Conservation (phyloP, 2,113 vertebrate species). For the Oostethus manadensis region DNA sequence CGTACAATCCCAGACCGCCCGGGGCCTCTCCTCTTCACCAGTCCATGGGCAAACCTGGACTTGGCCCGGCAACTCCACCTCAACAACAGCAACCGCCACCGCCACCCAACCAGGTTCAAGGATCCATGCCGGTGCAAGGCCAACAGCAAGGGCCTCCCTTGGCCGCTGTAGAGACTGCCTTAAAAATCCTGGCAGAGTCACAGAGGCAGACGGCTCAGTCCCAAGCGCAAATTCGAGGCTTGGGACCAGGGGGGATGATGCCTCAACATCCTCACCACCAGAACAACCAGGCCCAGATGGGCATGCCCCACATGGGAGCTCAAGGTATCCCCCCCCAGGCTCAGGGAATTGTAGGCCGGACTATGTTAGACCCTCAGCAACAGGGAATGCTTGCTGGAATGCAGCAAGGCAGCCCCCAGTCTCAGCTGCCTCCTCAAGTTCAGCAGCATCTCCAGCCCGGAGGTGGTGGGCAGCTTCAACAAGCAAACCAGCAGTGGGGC, state of each 20-base stretch:
- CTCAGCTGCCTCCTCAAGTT: slow-evolving; percentile 72
- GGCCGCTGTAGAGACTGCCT: slow-evolving; percentile 91
- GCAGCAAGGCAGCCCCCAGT: slow-evolving; percentile 76
- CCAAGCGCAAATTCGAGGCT: slow-evolving; percentile 78
- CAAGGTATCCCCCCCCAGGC: slow-evolving; percentile 73
- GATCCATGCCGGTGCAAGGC: slow-evolving; percentile 51
- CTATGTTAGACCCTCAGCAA: slow-evolving; percentile 71
- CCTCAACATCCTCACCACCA: slow-evolving; percentile 78
- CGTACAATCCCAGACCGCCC: slow-evolving; percentile 78
- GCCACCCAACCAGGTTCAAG: slow-evolving; percentile 52
- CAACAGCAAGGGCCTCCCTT: slow-evolving; percentile 81
- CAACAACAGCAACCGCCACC: slow-evolving; percentile 69
- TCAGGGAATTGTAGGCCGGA: slow-evolving; percentile 63
- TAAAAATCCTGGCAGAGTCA: slow-evolving; percentile 92
- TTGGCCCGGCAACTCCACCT: slow-evolving; percentile 81
- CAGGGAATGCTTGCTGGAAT: slow-evolving; percentile 74
- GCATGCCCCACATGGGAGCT: slow-evolving; percentile 79
- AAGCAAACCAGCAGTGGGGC: slow-evolving; percentile 72
- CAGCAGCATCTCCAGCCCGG: slow-evolving; percentile 73
- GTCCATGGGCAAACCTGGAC: slow-evolving; percentile 86
- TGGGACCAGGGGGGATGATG: slow-evolving; percentile 71
- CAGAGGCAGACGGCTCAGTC: slow-evolving; percentile 91
- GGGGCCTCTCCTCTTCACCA: slow-evolving; percentile 82
- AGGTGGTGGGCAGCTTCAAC: slow-evolving; percentile 69
- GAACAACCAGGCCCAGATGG: slow-evolving; percentile 79